These are phyloP conservation scores for Muschampia plurimacula DNA, from an alignment of 2,888 invertebrate species.

Conservation along the genomic window DNA sequence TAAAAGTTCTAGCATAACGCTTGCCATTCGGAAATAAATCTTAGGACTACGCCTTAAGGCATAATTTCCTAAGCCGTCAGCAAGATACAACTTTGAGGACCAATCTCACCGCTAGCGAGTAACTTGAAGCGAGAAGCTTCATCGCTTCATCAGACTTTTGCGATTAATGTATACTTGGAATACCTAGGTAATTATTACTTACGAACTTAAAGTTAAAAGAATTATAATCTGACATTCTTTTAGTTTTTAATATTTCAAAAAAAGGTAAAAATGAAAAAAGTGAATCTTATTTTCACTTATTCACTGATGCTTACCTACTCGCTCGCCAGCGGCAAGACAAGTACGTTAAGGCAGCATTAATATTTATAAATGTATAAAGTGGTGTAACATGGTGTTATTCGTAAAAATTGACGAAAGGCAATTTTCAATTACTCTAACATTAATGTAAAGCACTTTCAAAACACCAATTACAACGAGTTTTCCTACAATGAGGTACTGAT, in stretches of 20 bases:
- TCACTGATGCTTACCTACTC: not conserved
- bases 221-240: no score
- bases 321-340: conserved; percentile 5
- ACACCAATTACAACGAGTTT: conserved; percentile 12
- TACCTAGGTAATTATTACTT: no score
- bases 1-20: conserved; percentile 15
- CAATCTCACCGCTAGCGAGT: conserved; percentile 13
- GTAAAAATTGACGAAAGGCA: conserved; percentile 53
- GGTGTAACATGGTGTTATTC: conserved; percentile 37
- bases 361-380: conserved; percentile 9
- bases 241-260: no score
- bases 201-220: no score
- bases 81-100: conserved; percentile 1
- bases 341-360: conserved; percentile 25
- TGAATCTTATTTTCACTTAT: not conserved
- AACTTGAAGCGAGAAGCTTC: conserved; percentile 1
- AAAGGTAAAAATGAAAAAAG: no score
- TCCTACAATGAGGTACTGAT: conserved; percentile 42
- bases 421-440: conserved; percentile 53
- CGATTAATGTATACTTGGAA: not conserved
- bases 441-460: conserved; percentile 51
- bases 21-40: conserved; percentile 16
- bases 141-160: not conserved
- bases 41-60: not conserved
- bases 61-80: not conserved